Conservation (phyloP, 2,113 vertebrate species). For the Eolophus roseicapilla region DNA sequence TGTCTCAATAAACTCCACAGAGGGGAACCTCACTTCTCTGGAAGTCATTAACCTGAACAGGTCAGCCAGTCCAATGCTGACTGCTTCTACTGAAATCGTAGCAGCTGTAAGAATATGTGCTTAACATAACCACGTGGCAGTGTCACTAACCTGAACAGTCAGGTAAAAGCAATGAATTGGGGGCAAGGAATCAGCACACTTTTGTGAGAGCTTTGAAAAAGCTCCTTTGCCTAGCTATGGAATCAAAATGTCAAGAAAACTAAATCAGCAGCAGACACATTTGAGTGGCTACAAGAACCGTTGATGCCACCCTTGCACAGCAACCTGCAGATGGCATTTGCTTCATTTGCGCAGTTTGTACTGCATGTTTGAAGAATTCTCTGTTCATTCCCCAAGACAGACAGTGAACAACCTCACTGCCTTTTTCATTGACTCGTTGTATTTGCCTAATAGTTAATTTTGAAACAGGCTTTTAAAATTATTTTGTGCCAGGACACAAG, state of each 20-base stretch:
- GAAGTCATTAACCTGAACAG: not conserved
- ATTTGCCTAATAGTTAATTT: not conserved
- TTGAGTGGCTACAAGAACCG: not conserved
- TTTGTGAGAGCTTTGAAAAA: not conserved
- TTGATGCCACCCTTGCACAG: not conserved
- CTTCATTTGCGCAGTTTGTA: not conserved
- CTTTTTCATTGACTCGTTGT: not conserved
- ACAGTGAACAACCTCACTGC: not conserved
- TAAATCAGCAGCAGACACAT: not conserved
- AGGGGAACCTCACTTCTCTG: not conserved
- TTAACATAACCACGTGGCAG: not conserved
- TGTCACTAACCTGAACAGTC: not conserved
- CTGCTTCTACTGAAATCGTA: not conserved
- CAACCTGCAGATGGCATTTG: not conserved
- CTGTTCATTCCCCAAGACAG: not conserved
- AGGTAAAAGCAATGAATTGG: not conserved
- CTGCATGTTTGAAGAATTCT: not conserved
- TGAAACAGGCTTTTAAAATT: not conserved
- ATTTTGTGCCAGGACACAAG: not conserved
- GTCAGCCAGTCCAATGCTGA: not conserved
- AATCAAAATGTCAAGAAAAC: not conserved
- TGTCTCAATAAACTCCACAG: not conserved
- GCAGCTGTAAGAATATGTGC: not conserved
- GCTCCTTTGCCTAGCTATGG: not conserved
- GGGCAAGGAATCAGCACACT: not conserved